Evolutionary conservation across 2,113 vertebrate genomes (phyloP), one percentile per base, ranked within the genome.

Genomic region (Pelodiscus sinensis): DNA sequence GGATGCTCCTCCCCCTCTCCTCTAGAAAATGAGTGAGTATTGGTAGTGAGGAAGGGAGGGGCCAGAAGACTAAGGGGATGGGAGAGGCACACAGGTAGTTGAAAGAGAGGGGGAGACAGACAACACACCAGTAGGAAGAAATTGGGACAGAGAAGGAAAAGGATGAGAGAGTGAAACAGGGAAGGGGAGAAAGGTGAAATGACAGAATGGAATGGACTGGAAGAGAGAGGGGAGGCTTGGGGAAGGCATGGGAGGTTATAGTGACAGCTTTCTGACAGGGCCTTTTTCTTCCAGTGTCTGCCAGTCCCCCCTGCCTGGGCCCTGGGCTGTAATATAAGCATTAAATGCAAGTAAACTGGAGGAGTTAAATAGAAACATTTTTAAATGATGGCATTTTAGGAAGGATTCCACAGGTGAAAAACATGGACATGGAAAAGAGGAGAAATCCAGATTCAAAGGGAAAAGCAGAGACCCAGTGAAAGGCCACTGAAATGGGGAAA

Each of bases 401-500:
- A n/a, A 71, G 16, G 31, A n/a, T 19, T 71, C 65, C n/a, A 93
- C 68, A 84, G 56, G 52, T 87, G 29, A 29, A 85, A 95, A 92
- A 55, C 65, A 84, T n/a, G 6, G 91, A 52, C 58, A 88, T 89
- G 84, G 0, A 3, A 81, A 96, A 4, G 16, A 89, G 58, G 78
- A 92, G 52, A 91, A 58, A 73, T 90, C 78, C 78, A 81, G 82
- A 88, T 21, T 9, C 80, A 81, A 55, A 91, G 80, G 80, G 54
- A 29, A 68, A 95, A 95, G 87, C 55, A 25, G 93, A 94, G 85
- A 91, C n/a, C 88, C 88, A 80, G 81, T 90, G 52, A 84, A 7
- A 31, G 81, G 87, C 90, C 89, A 94, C 79, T 57, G 16, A 55
- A 81, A 81, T 51, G 60, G 38, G 35, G 9, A 0, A 22, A 57